Percentiles rank a stretch among this genome's conserved stretches.
Evolutionary conservation across 2,797 vertebrate species (phyloP).

Genomic region (Halcyon smyrnensis): DNA sequence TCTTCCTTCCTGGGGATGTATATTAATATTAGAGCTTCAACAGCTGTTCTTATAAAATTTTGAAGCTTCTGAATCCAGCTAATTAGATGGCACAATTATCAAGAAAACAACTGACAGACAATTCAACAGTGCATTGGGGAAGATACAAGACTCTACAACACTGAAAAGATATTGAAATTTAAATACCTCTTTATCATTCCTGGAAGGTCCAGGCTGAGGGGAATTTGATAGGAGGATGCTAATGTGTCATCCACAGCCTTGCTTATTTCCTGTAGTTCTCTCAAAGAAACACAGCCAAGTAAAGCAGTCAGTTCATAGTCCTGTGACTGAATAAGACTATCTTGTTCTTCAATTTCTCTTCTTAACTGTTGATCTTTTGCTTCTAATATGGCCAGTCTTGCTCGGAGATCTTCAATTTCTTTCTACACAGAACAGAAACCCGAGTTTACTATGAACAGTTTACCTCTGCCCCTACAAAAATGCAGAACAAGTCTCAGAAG

Average conservation of each 20-base stretch:
- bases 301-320: constrained; percentile 80
- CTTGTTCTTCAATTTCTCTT: constrained; percentile 82
- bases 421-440: constrained; percentile 74
- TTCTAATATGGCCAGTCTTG: constrained; percentile 80
- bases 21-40: not conserved
- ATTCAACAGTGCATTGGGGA: not conserved
- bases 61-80: not conserved
- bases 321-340: constrained; percentile 75
- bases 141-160: not conserved
- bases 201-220: constrained; percentile 77
- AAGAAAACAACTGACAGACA: not conserved
- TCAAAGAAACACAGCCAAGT: constrained; percentile 68
- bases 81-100: not conserved
- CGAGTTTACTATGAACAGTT: not conserved
- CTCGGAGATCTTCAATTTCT: constrained; percentile 84
- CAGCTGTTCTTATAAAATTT: not conserved
- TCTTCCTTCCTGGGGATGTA: not conserved
- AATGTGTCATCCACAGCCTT: constrained; percentile 82
- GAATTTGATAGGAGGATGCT: constrained; percentile 76
- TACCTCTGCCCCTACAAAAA: not conserved
- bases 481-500: not conserved
- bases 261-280: constrained; percentile 82
- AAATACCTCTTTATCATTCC: constrained; percentile 83
- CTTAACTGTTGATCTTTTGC: constrained; percentile 79
- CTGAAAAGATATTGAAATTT: not conserved